Percentiles rank a stretch among this genome's conserved stretches.
Evolutionary conservation across 2,113 vertebrate species (phyloP).

Genomic region (Alligator sinensis): DNA sequence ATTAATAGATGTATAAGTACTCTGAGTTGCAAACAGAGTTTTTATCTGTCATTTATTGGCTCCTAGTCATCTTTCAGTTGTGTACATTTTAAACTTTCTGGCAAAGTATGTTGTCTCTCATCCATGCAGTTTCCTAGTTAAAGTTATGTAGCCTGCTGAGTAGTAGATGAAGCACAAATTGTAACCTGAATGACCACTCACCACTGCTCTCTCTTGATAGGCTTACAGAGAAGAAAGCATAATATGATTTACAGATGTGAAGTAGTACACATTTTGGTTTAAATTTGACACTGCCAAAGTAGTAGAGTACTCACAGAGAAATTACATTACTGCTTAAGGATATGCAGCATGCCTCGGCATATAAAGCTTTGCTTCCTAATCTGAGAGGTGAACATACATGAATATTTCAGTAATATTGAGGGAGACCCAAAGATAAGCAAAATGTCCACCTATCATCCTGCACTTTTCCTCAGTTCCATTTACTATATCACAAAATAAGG

Average conservation of each 20-base stretch:
- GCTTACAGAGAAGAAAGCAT: background rate
- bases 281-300: constrained; percentile 34
- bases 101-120: constrained; percentile 5
- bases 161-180: background rate
- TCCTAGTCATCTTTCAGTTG: constrained; percentile 38
- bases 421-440: background rate
- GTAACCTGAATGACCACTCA: constrained; percentile 2
- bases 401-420: no score
- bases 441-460: background rate
- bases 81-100: constrained; percentile 47
- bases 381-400: no score
- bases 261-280: background rate
- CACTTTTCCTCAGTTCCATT: background rate
- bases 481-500: background rate
- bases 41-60: constrained; percentile 24
- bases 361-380: constrained; percentile 2
- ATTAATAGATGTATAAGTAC: constrained; percentile 41
- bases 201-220: constrained; percentile 7
- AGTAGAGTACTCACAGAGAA: background rate
- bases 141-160: constrained; percentile 46
- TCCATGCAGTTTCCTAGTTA: background rate
- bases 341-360: background rate
- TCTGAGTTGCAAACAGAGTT: constrained; percentile 14
- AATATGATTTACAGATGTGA: constrained; percentile 33
- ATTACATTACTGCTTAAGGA: background rate